Conservation (phyloP, 2,888 invertebrate species). For the Gerris lacustris region DNA sequence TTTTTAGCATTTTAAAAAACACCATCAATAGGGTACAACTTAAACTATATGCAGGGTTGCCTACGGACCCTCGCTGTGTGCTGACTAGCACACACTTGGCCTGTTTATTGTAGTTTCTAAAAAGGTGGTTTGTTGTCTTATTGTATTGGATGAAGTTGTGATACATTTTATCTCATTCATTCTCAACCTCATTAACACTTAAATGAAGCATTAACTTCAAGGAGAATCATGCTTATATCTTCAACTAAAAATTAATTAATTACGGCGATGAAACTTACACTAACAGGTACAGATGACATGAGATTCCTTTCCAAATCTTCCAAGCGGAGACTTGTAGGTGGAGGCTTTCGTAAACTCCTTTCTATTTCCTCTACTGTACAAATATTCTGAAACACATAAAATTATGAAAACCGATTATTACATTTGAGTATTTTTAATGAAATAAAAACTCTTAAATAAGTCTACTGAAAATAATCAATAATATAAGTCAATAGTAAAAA, state of each 20-base stretch:
- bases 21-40: too few relatives aligned
- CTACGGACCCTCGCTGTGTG: too few relatives aligned
- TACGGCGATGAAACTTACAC: background rate
- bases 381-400: slow-evolving; percentile 44
- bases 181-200: background rate
- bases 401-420: background rate
- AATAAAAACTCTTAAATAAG: background rate
- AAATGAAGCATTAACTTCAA: slow-evolving; percentile 2
- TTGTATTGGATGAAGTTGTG: too few relatives aligned
- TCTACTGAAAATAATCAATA: background rate
- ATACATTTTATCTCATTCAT: too few relatives aligned
- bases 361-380: slow-evolving; percentile 64
- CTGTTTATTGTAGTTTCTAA: too few relatives aligned
- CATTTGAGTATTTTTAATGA: slow-evolving; percentile 1
- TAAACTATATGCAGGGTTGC: too few relatives aligned
- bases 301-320: slow-evolving; percentile 27
- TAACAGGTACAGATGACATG: slow-evolving; percentile 19
- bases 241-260: too few relatives aligned
- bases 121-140: too few relatives aligned
- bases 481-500: background rate
- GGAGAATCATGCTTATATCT: slow-evolving; percentile 3
- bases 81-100: too few relatives aligned
- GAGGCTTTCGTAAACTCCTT: slow-evolving; percentile 46
- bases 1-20: too few relatives aligned
- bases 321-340: slow-evolving; percentile 21